Conservation (phyloP, 2,888 invertebrate genomes). For the Anthrax anthrax region DNA sequence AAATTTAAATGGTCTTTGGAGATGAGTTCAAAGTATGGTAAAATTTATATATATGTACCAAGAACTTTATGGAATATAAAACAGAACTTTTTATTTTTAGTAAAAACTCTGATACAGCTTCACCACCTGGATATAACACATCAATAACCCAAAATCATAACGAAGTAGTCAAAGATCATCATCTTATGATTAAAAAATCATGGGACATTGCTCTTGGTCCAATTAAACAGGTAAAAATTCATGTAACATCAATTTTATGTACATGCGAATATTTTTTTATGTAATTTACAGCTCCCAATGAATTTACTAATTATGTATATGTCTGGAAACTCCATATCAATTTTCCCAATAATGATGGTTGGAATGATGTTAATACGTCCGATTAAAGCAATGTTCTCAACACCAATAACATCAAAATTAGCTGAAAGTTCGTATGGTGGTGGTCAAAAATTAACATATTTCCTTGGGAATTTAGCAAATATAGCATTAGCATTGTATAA, state of each 20-base stretch:
- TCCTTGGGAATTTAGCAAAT: slow-evolving; percentile 86
- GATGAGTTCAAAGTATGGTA: slow-evolving; percentile 41
- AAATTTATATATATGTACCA: neutral
- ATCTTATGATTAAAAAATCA: slow-evolving; percentile 80
- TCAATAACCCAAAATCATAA: slow-evolving; percentile 54
- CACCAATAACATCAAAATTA: slow-evolving; percentile 82
- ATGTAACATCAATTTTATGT: no score
- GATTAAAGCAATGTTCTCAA: slow-evolving; percentile 84
- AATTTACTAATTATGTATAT: slow-evolving; percentile 99
- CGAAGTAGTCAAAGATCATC: slow-evolving; percentile 70
- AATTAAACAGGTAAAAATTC: slow-evolving; percentile 56
- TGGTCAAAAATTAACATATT: slow-evolving; percentile 84
- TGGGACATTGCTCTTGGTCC: slow-evolving; percentile 96
- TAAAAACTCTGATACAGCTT: slow-evolving; percentile 44
- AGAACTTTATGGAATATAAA: neutral
- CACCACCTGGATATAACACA: slow-evolving; percentile 75
- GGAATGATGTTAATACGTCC: slow-evolving; percentile 97
- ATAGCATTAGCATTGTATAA: slow-evolving; percentile 87
- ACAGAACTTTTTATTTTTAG: slow-evolving; percentile 11
- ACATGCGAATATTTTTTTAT: no score
- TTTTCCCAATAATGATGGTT: slow-evolving; percentile 99
- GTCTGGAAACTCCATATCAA: slow-evolving; percentile 98
- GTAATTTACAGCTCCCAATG: slow-evolving; percentile 59
- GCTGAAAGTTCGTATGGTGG: slow-evolving; percentile 83
- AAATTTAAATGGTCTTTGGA: slow-evolving; percentile 53